Conservation (phyloP, 2,113 vertebrate genomes). For the Hemichromis elongatus region DNA sequence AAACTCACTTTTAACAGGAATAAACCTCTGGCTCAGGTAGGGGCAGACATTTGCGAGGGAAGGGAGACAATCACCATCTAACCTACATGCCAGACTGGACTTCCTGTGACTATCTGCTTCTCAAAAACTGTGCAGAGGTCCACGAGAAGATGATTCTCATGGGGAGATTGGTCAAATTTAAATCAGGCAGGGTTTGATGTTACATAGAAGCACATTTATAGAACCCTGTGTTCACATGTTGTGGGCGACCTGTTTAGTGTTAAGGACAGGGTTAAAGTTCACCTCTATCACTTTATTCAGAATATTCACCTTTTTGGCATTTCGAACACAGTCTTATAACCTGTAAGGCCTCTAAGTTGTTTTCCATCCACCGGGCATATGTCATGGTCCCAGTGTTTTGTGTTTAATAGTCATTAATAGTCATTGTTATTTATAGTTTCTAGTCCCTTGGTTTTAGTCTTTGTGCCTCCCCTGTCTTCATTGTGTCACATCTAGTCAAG, state of each 20-base stretch:
- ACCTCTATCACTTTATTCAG: no score
- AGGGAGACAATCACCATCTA: neutral
- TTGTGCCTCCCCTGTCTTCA: no score
- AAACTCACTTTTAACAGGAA: neutral
- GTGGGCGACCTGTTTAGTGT: neutral
- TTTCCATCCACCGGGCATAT: no score
- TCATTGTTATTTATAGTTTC: no score
- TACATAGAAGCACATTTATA: neutral
- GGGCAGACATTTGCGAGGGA: neutral
- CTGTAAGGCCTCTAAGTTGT: no score
- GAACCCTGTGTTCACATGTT: no score
- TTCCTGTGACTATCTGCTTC: neutral
- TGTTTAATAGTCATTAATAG: no score
- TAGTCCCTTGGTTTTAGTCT: no score
- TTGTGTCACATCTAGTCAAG: no score
- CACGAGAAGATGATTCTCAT: fast-evolving
- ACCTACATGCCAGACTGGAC: neutral
- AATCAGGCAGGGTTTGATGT: neutral
- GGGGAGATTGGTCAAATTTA: neutral
- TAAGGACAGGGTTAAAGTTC: neutral
- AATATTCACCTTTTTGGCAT: no score
- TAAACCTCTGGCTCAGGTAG: neutral
- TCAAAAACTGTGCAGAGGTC: neutral
- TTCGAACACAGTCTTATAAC: no score
- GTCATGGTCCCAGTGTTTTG: no score